These are phyloP conservation scores for Cossypha niveicapilla DNA, from an alignment of 2,797 vertebrate species.

Conservation along the genomic window DNA sequence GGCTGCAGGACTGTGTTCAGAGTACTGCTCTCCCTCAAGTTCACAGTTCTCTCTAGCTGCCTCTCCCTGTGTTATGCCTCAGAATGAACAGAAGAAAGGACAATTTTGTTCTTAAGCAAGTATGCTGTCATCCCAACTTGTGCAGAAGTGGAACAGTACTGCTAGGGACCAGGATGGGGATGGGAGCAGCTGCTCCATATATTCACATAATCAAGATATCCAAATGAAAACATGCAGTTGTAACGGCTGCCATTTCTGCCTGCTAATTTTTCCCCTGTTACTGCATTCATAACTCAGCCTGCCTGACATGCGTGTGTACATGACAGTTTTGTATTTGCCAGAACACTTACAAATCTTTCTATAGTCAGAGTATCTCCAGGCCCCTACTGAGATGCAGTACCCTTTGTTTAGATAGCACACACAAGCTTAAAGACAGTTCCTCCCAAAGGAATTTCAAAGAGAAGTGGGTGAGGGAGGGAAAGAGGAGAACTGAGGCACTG, in stretches of 20 bases:
- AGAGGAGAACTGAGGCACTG: constrained; percentile 20
- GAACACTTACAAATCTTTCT: neutral
- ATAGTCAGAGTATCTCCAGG: neutral
- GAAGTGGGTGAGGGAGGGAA: neutral
- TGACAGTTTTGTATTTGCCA: constrained; percentile 1
- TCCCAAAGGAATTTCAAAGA: neutral
- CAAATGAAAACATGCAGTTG: neutral
- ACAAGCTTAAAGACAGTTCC: neutral
- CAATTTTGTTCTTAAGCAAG: neutral
- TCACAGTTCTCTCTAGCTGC: neutral
- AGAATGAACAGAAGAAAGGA: neutral
- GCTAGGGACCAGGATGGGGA: neutral
- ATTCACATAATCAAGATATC: neutral
- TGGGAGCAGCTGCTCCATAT: neutral
- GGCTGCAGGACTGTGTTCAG: neutral
- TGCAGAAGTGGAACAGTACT: neutral
- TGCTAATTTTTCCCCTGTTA: constrained; percentile 7
- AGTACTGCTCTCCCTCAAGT: neutral
- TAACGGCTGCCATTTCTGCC: neutral
- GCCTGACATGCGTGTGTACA: neutral
- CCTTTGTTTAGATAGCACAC: neutral
- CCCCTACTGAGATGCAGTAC: neutral
- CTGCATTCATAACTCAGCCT: neutral
- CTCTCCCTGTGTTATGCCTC: neutral
- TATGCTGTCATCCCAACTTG: neutral